These are phyloP conservation scores for Eurytoma adleriae DNA, from an alignment of 2,888 invertebrate genomes.

Conservation along the genomic window DNA sequence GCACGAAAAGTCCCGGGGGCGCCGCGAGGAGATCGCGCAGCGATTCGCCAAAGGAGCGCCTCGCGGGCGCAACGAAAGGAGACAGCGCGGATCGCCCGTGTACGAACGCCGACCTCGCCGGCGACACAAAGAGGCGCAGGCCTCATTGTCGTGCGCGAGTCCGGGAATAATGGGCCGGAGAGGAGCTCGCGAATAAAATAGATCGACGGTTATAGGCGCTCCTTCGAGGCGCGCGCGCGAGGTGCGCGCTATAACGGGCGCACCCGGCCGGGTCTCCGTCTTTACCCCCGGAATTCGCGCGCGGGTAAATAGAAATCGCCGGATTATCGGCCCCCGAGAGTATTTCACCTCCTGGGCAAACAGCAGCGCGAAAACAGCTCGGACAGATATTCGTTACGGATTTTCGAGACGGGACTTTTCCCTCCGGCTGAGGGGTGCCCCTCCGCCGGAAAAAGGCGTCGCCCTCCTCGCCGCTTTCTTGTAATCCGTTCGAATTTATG, in stretches of 20 bases:
- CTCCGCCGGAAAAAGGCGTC: slow-evolving; percentile 18
- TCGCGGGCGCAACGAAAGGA: neutral
- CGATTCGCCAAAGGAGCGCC: slow-evolving; percentile 7
- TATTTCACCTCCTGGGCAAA: neutral
- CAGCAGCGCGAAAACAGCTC: neutral
- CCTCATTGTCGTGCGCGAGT: neutral
- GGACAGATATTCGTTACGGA: slow-evolving; percentile 5
- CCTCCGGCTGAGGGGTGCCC: neutral
- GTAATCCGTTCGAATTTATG: slow-evolving; percentile 40
- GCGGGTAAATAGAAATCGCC: neutral
- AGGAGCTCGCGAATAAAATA: slow-evolving; percentile 61
- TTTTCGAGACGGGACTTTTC: neutral
- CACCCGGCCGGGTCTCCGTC: too few species aligned
- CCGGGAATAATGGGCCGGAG: neutral
- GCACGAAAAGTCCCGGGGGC: neutral
- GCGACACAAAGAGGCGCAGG: neutral
- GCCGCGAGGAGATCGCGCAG: neutral
- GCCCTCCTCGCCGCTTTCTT: neutral
- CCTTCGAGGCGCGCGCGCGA: neutral
- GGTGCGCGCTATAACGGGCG: too few species aligned
- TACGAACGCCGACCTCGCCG: neutral
- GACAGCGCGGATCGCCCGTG: neutral
- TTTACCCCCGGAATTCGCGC: neutral
- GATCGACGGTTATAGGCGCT: slow-evolving; percentile 58
- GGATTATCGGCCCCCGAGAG: too few species aligned